Conservation (phyloP, 2,888 invertebrate genomes). For the Catocala nupta region DNA sequence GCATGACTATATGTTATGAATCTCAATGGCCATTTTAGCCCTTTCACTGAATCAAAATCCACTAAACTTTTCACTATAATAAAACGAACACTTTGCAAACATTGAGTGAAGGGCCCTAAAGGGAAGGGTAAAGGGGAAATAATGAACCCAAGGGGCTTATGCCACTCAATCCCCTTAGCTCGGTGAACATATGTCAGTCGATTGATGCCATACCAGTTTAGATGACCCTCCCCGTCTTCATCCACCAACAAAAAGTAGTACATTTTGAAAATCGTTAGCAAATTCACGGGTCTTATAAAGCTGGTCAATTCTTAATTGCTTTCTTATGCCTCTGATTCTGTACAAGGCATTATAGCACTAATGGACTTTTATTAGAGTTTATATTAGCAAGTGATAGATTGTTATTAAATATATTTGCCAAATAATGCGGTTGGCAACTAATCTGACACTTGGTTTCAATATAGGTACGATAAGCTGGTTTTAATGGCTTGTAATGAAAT, state of each 20-base stretch:
- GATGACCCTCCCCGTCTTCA: slow-evolving; percentile 49
- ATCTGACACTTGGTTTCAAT: slow-evolving; percentile 65
- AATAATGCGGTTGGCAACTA: slow-evolving; percentile 66
- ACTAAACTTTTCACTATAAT: slow-evolving; percentile 56
- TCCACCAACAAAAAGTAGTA: slow-evolving; percentile 30
- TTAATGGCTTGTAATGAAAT: slow-evolving; percentile 48
- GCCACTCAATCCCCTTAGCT: slow-evolving; percentile 79
- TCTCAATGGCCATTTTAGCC: slow-evolving; percentile 1
- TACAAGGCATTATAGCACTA: slow-evolving; percentile 27
- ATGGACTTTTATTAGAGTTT: slow-evolving; percentile 13
- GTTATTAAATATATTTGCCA: slow-evolving; percentile 49
- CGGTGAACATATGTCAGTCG: slow-evolving; percentile 81
- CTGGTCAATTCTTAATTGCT: slow-evolving; percentile 74
- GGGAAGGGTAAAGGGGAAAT: slow-evolving; percentile 76
- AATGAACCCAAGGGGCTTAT: slow-evolving; percentile 83
- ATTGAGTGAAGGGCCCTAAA: slow-evolving; percentile 66
- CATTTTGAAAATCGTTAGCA: slow-evolving; percentile 32
- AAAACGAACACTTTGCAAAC: slow-evolving; percentile 76
- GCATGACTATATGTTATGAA: too few species aligned
- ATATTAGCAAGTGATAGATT: slow-evolving; percentile 7
- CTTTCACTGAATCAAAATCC: slow-evolving; percentile 20
- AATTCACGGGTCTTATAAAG: slow-evolving; percentile 55
- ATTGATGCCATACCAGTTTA: slow-evolving; percentile 55
- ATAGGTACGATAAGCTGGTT: slow-evolving; percentile 51
- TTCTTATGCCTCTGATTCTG: slow-evolving; percentile 62